phyloP scores from a whole-genome alignment of 2,888 invertebrate genomes.

The Sipha maydis region DNA sequence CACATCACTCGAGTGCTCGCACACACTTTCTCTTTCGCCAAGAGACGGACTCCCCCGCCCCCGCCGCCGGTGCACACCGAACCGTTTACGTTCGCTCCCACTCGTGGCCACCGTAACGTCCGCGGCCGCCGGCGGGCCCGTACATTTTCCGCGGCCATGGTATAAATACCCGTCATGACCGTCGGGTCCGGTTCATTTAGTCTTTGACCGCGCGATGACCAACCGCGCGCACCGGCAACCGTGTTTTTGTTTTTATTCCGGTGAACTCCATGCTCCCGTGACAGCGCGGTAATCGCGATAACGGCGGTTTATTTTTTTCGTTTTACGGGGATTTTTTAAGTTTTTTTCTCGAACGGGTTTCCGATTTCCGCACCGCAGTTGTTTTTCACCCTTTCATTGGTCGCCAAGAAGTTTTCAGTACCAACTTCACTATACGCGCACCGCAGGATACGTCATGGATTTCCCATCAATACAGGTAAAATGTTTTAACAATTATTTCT shows the following conservation, averaged over 20 bases:
- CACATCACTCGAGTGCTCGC: background rate
- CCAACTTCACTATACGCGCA: background rate
- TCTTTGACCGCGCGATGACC: slow-evolving; percentile 51
- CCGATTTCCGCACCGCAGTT: too few species aligned
- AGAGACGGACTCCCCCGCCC: background rate
- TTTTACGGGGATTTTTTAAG: background rate
- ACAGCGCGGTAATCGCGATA: background rate
- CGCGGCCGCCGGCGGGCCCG: background rate
- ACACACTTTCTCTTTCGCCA: slow-evolving; percentile 51
- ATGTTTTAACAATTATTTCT: background rate
- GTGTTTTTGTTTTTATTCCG: background rate
- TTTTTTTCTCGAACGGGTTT: background rate
- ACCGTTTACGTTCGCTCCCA: background rate
- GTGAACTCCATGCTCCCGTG: background rate
- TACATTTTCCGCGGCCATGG: background rate
- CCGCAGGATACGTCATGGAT: slow-evolving; percentile 23
- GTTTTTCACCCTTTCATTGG: too few species aligned
- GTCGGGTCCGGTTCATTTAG: slow-evolving; percentile 56
- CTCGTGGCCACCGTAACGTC: background rate
- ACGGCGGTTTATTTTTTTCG: too few species aligned
- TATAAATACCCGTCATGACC: slow-evolving; percentile 46
- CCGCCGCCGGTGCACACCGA: background rate
- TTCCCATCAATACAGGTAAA: slow-evolving; percentile 39
- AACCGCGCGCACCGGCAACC: slow-evolving; percentile 29
- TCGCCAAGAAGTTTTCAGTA: too few species aligned